phyloP scores from a whole-genome alignment of 2,797 vertebrate species.

The Sebastes umbrosus region DNA sequence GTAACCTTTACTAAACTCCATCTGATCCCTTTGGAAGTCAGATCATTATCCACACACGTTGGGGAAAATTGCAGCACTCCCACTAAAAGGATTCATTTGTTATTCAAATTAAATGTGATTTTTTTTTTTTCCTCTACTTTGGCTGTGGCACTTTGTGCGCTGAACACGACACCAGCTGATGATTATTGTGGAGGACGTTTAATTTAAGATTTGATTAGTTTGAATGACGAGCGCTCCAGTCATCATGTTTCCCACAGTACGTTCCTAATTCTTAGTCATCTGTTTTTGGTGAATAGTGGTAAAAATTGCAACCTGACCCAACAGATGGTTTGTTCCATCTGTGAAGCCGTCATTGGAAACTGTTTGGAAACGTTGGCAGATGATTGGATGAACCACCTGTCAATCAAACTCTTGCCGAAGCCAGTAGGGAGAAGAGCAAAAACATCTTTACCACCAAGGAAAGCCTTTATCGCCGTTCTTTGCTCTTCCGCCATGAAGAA shows the following conservation, averaged over 20 bases:
- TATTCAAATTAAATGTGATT: conserved; percentile 70
- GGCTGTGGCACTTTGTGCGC: conserved; percentile 30
- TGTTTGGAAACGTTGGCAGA: background rate
- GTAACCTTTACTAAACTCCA: conserved; percentile 67
- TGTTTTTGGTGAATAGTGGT: background rate
- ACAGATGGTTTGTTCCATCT: too few species aligned
- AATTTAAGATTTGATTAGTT: conserved; percentile 53
- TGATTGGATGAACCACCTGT: background rate
- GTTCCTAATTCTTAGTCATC: background rate
- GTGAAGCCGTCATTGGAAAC: too few species aligned
- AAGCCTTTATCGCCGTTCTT: background rate
- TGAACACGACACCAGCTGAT: conserved; percentile 37
- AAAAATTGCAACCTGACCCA: background rate
- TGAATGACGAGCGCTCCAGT: conserved; percentile 16
- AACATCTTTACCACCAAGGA: background rate
- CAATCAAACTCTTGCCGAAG: background rate
- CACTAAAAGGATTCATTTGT: conserved; percentile 75
- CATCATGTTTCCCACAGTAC: background rate
- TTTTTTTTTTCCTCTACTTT: background rate
- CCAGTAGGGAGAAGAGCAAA: too few species aligned
- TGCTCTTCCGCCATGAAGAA: background rate
- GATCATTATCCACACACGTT: conserved; percentile 59
- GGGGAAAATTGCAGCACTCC: conserved; percentile 56
- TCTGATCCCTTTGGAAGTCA: conserved; percentile 54
- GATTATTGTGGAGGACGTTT: conserved; percentile 43